phyloP scores from a whole-genome alignment of 2,113 vertebrate species.

The Aptenodytes forsteri region DNA sequence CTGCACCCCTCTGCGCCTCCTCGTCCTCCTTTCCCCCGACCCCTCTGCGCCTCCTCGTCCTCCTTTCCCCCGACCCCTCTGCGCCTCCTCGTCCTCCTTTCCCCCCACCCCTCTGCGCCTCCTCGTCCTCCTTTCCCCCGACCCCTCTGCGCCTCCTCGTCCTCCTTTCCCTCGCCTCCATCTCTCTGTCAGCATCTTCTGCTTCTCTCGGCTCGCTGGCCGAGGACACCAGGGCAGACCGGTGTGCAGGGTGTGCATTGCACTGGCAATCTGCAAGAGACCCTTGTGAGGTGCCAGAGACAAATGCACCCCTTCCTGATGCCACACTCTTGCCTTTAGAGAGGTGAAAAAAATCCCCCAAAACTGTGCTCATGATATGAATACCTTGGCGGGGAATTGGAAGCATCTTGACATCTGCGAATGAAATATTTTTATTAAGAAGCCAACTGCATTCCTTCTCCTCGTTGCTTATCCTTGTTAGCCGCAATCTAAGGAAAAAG shows the following conservation, averaged over 20 bases:
- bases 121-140: too few relatives aligned
- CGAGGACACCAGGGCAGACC: neutral
- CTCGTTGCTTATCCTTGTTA: neutral
- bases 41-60: too few relatives aligned
- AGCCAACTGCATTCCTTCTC: neutral
- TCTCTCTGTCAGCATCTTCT: neutral
- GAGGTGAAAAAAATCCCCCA: neutral
- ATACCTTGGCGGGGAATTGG: neutral
- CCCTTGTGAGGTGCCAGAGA: rapidly evolving
- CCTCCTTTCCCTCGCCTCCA: too few relatives aligned
- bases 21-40: too few relatives aligned
- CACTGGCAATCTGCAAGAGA: neutral
- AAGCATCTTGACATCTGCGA: rapidly evolving
- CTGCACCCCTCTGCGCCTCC: neutral
- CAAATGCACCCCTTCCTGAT: neutral
- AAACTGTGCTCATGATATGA: neutral
- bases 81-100: too few relatives aligned
- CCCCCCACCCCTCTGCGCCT: too few relatives aligned
- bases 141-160: neutral
- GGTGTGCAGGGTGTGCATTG: neutral
- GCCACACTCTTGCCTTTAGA: neutral
- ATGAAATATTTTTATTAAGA: neutral
- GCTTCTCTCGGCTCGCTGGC: neutral
- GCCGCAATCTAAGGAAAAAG: neutral
- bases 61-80: too few relatives aligned